phyloP scores from a whole-genome alignment of 1,140 invertebrate species.

The Agrypnia vestita region DNA sequence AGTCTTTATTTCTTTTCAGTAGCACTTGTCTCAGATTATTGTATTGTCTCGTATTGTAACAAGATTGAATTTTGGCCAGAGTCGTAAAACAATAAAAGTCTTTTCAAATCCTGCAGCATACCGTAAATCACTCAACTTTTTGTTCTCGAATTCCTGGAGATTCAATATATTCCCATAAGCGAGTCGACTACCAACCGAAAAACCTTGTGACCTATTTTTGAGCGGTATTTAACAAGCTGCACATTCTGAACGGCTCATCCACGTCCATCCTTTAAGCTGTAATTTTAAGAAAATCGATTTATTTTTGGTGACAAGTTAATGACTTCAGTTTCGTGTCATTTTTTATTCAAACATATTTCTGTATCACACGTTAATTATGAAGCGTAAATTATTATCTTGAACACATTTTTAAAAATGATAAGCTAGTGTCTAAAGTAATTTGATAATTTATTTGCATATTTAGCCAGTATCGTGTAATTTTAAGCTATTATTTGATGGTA shows the following conservation, averaged over 20 bases:
- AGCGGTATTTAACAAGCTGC: slow-evolving; percentile 21
- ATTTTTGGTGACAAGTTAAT: slow-evolving; percentile 33
- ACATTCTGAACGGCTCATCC: background rate
- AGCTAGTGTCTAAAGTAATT: too few relatives aligned
- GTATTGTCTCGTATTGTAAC: slow-evolving; percentile 40
- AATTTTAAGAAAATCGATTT: slow-evolving; percentile 2
- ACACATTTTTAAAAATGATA: too few relatives aligned
- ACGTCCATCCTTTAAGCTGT: background rate
- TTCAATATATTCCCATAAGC: slow-evolving; percentile 43
- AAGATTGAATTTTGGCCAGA: slow-evolving; percentile 48
- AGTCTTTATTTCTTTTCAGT: background rate
- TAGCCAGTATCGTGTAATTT: too few relatives aligned
- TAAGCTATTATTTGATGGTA: too few relatives aligned
- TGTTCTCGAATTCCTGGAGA: slow-evolving; percentile 40
- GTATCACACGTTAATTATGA: too few relatives aligned
- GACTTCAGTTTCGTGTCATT: background rate
- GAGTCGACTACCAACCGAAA: slow-evolving; percentile 36
- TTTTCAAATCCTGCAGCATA: slow-evolving; percentile 1
- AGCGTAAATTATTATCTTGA: too few relatives aligned
- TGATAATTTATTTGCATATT: too few relatives aligned
- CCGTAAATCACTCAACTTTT: slow-evolving; percentile 45
- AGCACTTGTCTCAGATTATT: background rate
- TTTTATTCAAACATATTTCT: background rate
- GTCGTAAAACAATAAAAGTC: slow-evolving; percentile 47
- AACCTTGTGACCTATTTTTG: slow-evolving; percentile 52